A percentile compares a stretch with the other conserved stretches of the same genome.
phyloP scores from a whole-genome alignment of 2,888 invertebrate genomes.

The Drosophila neotestacea region DNA sequence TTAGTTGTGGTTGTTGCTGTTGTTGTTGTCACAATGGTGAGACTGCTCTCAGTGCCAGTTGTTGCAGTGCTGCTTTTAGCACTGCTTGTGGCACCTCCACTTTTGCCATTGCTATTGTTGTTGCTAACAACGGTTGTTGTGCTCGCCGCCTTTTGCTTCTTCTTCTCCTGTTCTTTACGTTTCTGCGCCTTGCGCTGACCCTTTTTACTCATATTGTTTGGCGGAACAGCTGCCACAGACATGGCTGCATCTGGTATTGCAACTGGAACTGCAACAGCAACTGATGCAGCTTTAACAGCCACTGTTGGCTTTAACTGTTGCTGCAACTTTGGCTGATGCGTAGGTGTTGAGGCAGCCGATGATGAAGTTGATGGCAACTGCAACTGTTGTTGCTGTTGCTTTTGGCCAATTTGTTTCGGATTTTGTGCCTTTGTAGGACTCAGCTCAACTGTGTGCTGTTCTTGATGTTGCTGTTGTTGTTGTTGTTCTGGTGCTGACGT shows the following conservation, averaged over 20 bases:
- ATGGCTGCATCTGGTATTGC: slow-evolving; percentile 5
- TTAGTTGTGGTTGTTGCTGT: slow-evolving; percentile 31
- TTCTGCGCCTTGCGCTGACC: slow-evolving; percentile 70
- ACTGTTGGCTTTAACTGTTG: slow-evolving; percentile 17
- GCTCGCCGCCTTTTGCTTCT: slow-evolving; percentile 58
- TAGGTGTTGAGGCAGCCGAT: slow-evolving; percentile 76
- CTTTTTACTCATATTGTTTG: slow-evolving; percentile 51
- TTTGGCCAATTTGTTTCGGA: slow-evolving; percentile 10
- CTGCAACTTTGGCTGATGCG: slow-evolving; percentile 57
- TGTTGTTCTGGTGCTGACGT: slow-evolving; percentile 11
- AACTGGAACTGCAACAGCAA: slow-evolving; percentile 11
- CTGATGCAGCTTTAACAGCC: slow-evolving; percentile 12
- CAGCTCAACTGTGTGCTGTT: slow-evolving; percentile 27
- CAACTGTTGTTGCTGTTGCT: slow-evolving; percentile 31
- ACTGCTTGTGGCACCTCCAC: slow-evolving; percentile 31
- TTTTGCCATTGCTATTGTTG: slow-evolving; percentile 14
- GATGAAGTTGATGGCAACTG: slow-evolving; percentile 52
- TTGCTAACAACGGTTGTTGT: slow-evolving; percentile 2
- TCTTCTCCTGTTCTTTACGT: slow-evolving; percentile 79
- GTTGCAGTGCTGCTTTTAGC: slow-evolving; percentile 34
- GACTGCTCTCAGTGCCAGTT: slow-evolving; percentile 27
- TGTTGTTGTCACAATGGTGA: slow-evolving; percentile 53
- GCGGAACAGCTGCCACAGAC: slow-evolving; percentile 19
- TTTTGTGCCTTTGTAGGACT: slow-evolving; percentile 26
- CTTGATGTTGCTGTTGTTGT: background rate